phyloP scores from a whole-genome alignment of 2,797 vertebrate genomes.

The Alfaro cultratus region DNA sequence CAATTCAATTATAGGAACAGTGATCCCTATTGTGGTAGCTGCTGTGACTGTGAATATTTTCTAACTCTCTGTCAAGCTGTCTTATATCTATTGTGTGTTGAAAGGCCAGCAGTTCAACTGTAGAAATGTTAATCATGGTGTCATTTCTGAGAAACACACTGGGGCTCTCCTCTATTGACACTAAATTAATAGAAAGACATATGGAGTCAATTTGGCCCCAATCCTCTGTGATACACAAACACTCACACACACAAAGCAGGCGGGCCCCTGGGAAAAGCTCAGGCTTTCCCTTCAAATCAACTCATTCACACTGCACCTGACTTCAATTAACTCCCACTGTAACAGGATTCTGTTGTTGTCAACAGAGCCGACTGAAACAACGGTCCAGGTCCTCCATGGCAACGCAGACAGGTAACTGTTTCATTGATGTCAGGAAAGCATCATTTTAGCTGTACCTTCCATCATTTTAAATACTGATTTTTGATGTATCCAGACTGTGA shows the following conservation, averaged over 20 bases:
- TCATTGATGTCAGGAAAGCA: not conserved
- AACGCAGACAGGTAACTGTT: not conserved
- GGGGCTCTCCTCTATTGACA: constrained; percentile 88
- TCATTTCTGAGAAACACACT: constrained; percentile 86
- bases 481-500: not conserved
- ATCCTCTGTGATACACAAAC: constrained; percentile 67
- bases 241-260: constrained; percentile 14
- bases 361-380: not conserved
- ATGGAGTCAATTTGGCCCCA: constrained; percentile 95
- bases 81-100: constrained; percentile 44
- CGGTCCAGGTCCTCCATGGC: not conserved
- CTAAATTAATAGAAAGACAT: constrained; percentile 96
- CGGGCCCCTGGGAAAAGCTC: constrained; percentile 43
- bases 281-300: constrained; percentile 59
- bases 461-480: not conserved
- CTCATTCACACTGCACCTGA: constrained; percentile 44
- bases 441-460: not conserved
- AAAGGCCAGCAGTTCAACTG: constrained; percentile 33
- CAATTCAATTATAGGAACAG: constrained; percentile 42
- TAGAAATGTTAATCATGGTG: constrained; percentile 91
- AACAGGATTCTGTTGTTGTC: constrained; percentile 2
- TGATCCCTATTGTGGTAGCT: constrained; percentile 4
- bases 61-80: constrained; percentile 15
- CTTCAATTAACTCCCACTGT: constrained; percentile 49
- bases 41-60: constrained; percentile 22